Evolutionary conservation across 35 echinoderm and acorn worm species (phyloP).

Genomic region (Apostichopus californicus): DNA sequence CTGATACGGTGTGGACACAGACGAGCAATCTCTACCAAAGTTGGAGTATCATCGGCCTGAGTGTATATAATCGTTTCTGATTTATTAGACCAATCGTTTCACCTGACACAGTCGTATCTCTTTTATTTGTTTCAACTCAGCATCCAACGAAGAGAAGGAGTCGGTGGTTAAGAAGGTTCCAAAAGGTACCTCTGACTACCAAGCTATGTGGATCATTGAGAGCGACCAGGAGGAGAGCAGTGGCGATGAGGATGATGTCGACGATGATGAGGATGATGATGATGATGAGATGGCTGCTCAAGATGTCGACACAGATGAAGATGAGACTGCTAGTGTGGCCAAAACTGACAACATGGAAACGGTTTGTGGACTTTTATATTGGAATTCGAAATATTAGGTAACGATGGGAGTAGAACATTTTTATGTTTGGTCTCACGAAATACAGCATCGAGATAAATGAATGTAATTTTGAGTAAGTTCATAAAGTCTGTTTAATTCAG

Average conservation of each 20-base stretch:
- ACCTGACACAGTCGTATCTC: neutral
- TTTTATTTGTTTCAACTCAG: constrained; percentile 2
- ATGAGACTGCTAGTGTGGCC: constrained; percentile 49
- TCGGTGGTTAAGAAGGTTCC: constrained; percentile 72
- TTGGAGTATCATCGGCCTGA: too few relatives aligned
- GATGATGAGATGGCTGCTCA: constrained; percentile 59
- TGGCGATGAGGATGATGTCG: constrained; percentile 45
- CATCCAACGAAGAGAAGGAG: constrained; percentile 67
- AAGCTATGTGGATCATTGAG: constrained; percentile 94
- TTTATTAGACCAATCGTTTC: too few relatives aligned
- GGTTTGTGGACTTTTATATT: neutral
- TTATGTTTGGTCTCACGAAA: too few relatives aligned
- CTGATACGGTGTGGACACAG: too few relatives aligned
- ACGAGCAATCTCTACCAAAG: too few relatives aligned
- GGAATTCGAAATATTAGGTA: too few relatives aligned
- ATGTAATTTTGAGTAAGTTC: too few relatives aligned
- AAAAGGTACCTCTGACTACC: constrained; percentile 93
- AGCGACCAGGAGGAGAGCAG: constrained; percentile 71
- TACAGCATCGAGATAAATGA: too few relatives aligned
- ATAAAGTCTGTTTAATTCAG: too few relatives aligned
- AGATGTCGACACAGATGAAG: constrained; percentile 51
- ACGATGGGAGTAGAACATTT: too few relatives aligned
- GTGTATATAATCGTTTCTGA: too few relatives aligned
- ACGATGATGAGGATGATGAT: constrained; percentile 56
- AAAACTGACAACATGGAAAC: constrained; percentile 84